Base-by-base conservation (phyloP, 2,113 vertebrate genomes). In the Hymenochirus boettgeri region DNA sequence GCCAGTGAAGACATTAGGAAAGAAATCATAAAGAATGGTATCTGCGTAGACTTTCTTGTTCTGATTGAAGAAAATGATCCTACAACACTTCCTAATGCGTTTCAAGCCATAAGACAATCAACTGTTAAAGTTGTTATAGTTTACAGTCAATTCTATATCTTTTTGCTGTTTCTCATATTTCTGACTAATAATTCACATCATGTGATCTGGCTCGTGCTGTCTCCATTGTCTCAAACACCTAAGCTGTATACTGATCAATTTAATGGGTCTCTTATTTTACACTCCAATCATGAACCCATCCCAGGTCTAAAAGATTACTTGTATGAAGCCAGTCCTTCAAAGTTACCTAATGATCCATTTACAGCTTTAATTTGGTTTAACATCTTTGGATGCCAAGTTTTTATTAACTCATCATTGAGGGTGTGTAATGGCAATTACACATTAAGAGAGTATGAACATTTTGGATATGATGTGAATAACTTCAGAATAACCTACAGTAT, bases 401-500 rank as follows among this genome's bases (percentile, higher is more conserved):
- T 10, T 7, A 2, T 8, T 35, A 7, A 35, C 2, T 35, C 33
- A 35, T 35, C 33, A 35, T 35, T 13, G 10, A 9, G 33, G 10
- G 3, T 17, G 13, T 52, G 50, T 17, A 24, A 12, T 13, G 13
- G 5, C 17, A 25, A 25, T 13, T 3, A 52, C 3, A 24, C 21
- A 17, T 24, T 52, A 10, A 52, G 11, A 11, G 1, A 24, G 15
- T 17, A 24, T 17, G 7, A 10, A 15, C 12, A 8, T 3, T 52
- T 2, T 52, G 50, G 26, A 25, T 55, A 31, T 55, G 26, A 55
- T 31, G n/a, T 19, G 7, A 9, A 29, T 29, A 18, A 9, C 7
- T 55, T 55, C 11, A 55, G 52, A 55, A 5, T 31, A n/a, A 55
- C 52, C 3, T 55, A 29, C n/a, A 31, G 7, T 29, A 26, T 31